A percentile compares a stretch with the other conserved stretches of the same genome.
These are phyloP conservation scores for Zaprionus capensis DNA, from an alignment of 1,140 invertebrate species.

Conservation along the genomic window DNA sequence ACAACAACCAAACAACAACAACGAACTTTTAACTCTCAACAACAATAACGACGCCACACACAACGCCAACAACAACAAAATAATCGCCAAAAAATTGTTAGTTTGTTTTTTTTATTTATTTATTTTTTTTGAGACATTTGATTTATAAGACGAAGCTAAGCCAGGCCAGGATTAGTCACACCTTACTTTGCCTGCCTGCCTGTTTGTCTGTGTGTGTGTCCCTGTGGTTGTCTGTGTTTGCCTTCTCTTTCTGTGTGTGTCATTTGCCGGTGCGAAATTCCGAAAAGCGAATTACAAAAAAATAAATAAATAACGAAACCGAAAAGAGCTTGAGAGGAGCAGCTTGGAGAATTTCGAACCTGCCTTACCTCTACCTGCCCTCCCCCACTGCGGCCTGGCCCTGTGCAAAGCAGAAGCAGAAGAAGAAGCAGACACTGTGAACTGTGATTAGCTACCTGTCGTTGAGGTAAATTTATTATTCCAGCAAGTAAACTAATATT, in stretches of 20 bases:
- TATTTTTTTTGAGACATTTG: slow-evolving; percentile 41
- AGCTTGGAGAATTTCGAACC: slow-evolving; percentile 24
- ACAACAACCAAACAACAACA: slow-evolving; percentile 30
- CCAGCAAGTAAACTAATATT: slow-evolving; percentile 13
- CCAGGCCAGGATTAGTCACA: slow-evolving; percentile 64
- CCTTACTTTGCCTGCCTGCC: slow-evolving; percentile 26
- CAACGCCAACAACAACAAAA: slow-evolving; percentile 14
- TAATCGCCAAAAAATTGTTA: slow-evolving; percentile 11
- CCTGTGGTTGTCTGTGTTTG: neutral
- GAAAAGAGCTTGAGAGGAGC: slow-evolving; percentile 24
- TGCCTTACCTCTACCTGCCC: slow-evolving; percentile 10
- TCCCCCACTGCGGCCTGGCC: neutral
- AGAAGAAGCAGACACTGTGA: slow-evolving; percentile 35
- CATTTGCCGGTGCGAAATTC: slow-evolving; percentile 53
- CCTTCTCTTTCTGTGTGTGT: slow-evolving; percentile 21
- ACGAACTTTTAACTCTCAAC: slow-evolving; percentile 32
- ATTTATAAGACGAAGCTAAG: slow-evolving; percentile 44
- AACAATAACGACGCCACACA: slow-evolving; percentile 29
- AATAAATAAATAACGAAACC: slow-evolving; percentile 24
- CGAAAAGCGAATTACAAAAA: slow-evolving; percentile 13
- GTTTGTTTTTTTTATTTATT: slow-evolving; percentile 44
- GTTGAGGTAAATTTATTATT: slow-evolving; percentile 36
- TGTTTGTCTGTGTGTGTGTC: slow-evolving; percentile 1
- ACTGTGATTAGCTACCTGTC: slow-evolving; percentile 35
- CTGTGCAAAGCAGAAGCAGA: neutral